Evolutionary conservation across 2,797 vertebrate genomes (phyloP).

Genomic region (Galagoides demidoff): DNA sequence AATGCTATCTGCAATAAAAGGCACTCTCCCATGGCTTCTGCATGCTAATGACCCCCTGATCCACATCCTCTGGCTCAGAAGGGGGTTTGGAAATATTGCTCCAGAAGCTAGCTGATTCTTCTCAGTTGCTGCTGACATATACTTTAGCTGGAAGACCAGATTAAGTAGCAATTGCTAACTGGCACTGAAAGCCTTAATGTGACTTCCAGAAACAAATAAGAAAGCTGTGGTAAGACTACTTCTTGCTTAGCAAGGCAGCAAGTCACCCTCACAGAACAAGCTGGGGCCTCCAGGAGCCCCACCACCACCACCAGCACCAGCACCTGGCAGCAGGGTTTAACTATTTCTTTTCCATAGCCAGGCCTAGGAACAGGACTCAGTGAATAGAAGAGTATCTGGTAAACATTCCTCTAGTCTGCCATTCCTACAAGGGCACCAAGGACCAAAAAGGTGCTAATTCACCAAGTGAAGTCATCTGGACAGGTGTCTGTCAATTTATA

Average conservation of each 20-base stretch:
- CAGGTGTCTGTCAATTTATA: constrained; percentile 6
- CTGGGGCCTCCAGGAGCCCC: constrained; percentile 51
- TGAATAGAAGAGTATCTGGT: background rate
- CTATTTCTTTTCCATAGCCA: background rate
- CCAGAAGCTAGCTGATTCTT: constrained; percentile 71
- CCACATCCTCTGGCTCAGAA: constrained; percentile 43
- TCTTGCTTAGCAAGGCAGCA: constrained; percentile 74
- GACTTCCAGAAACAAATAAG: constrained; percentile 78
- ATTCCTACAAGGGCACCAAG: constrained; percentile 19
- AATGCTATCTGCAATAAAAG: constrained; percentile 69
- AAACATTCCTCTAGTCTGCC: background rate
- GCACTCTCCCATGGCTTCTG: constrained; percentile 19
- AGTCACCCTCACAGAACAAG: constrained; percentile 59
- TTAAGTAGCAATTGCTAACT: constrained; percentile 80
- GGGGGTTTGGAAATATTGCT: constrained; percentile 63
- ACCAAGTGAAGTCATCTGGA: constrained; percentile 54
- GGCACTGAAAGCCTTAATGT: constrained; percentile 70
- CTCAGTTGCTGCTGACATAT: constrained; percentile 78
- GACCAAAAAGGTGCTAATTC: background rate
- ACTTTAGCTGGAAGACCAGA: constrained; percentile 81
- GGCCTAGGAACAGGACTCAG: background rate
- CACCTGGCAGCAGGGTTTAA: constrained; percentile 57
- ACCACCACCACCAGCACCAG: background rate
- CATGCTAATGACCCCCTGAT: constrained; percentile 71
- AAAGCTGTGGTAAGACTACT: background rate